Evolutionary conservation across 1,140 invertebrate genomes (phyloP), one percentile per base, ranked within the genome.

Genomic region (Hesperophylax magnus): DNA sequence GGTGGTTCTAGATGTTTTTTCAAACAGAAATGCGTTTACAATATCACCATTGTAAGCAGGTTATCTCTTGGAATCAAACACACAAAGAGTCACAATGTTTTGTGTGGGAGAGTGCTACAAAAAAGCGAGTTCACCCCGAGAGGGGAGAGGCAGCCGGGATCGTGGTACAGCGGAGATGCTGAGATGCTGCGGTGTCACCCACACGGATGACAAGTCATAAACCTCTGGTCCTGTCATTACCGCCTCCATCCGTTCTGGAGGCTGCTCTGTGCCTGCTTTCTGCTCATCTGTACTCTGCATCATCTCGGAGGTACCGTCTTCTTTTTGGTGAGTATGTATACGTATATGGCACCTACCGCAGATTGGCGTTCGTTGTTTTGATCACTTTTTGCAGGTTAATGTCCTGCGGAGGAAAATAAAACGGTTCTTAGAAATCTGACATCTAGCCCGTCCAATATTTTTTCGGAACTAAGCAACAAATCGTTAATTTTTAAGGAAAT

Each of bases 151-250:
- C 63, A 8, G 34, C 34, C 34, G 34, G 34, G 34, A 34, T 8
- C 34, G 34, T 34, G 34, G 34, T 8, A 34, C 20, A 22, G 61
- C 61, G n/a, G 22, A 22, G 31, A 34, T 52, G 2, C 34, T 8
- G 71, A 56, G 39, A 17, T 17, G 14, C 14, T 14, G 22, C 76
- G n/a, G 52, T 56, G 34, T 76, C 71, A 74, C 82, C 82, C 82
- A 83, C 82, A 54, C 72, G 39, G 65, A 78, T 83, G 82, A 83
- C 79, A 80, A 80, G 77, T 78, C 82, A 83, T 74, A 82, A 82
- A 79, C 53, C 60, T 22, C 72, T 47, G 27, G 56, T 61, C 65
- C 82, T 81, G 82, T 83, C 79, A 83, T 80, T 80, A 83, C 81
- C 78, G 67, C 67, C 67, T 71, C 67, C 34, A 20, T 52, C 34